Conservation (phyloP, 1,140 invertebrate genomes). For the Eumeta japonica region DNA sequence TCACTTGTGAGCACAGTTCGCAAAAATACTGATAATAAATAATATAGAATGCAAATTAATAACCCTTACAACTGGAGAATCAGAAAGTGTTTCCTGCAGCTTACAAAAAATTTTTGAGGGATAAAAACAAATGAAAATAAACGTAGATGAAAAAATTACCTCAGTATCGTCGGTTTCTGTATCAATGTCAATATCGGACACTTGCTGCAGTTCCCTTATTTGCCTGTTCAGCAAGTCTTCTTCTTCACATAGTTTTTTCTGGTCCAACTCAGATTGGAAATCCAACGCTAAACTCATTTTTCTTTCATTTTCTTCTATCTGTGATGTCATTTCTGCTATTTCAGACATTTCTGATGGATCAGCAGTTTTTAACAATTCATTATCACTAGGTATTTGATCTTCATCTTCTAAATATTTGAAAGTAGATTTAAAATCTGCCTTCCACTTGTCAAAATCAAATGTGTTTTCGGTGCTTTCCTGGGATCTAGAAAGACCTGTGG, state of each 20-base stretch:
- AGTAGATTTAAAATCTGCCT: slow-evolving; percentile 39
- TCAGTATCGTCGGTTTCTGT: slow-evolving; percentile 79
- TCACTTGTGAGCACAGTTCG: too few species aligned
- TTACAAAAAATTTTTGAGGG: too few species aligned
- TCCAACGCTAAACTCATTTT: slow-evolving; percentile 52
- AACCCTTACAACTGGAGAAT: too few species aligned
- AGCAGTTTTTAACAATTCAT: slow-evolving; percentile 37
- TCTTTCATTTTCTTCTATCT: slow-evolving; percentile 54
- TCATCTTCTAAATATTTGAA: slow-evolving; percentile 48
- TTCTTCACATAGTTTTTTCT: slow-evolving; percentile 71
- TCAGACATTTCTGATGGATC: slow-evolving; percentile 53
- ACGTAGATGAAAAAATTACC: slow-evolving; percentile 26
- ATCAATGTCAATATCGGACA: slow-evolving; percentile 77
- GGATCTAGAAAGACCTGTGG: slow-evolving; percentile 38
- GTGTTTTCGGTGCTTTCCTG: slow-evolving; percentile 40
- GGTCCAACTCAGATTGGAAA: slow-evolving; percentile 57
- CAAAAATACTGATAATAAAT: too few species aligned
- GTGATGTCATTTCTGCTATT: slow-evolving; percentile 55
- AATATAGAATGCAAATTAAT: too few species aligned
- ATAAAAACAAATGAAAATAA: too few species aligned
- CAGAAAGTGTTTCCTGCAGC: too few species aligned
- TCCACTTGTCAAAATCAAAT: slow-evolving; percentile 53
- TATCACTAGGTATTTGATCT: slow-evolving; percentile 39
- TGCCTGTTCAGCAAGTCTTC: slow-evolving; percentile 79
- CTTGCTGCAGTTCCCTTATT: slow-evolving; percentile 74